phyloP scores from a whole-genome alignment of 2,113 vertebrate species.

The Cyanoliseus patagonus region DNA sequence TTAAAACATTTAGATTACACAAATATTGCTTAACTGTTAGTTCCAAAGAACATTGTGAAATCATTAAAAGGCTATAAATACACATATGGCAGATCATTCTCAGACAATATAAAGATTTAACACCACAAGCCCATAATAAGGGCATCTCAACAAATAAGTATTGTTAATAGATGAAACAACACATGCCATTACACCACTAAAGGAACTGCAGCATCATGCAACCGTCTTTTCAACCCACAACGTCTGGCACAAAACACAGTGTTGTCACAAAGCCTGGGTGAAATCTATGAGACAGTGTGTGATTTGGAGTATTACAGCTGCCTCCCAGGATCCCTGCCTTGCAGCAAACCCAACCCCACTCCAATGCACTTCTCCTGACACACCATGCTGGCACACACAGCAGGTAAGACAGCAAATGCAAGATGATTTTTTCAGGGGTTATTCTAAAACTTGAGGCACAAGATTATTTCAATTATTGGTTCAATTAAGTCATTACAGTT shows the following conservation, averaged over 20 bases:
- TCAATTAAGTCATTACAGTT: conserved; percentile 61
- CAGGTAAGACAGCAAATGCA: neutral
- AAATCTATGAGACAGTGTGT: neutral
- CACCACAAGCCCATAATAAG: neutral
- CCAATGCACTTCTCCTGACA: neutral
- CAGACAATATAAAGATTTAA: neutral
- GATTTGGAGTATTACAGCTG: neutral
- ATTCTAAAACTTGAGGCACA: conserved; percentile 46
- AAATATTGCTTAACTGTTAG: neutral
- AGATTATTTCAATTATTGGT: conserved; percentile 44
- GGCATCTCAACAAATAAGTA: neutral
- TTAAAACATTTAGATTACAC: neutral
- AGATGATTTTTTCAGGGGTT: neutral
- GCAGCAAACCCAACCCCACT: neutral
- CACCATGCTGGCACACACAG: neutral
- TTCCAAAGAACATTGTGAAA: neutral
- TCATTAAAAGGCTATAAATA: neutral
- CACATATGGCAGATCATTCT: neutral
- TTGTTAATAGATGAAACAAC: neutral
- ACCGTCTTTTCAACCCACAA: neutral
- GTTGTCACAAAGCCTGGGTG: neutral
- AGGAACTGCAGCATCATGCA: neutral
- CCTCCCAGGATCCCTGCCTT: neutral
- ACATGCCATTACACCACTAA: neutral
- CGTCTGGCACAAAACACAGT: neutral